Conservation (phyloP, 2,888 invertebrate genomes). For the Uloborus plumipes region DNA sequence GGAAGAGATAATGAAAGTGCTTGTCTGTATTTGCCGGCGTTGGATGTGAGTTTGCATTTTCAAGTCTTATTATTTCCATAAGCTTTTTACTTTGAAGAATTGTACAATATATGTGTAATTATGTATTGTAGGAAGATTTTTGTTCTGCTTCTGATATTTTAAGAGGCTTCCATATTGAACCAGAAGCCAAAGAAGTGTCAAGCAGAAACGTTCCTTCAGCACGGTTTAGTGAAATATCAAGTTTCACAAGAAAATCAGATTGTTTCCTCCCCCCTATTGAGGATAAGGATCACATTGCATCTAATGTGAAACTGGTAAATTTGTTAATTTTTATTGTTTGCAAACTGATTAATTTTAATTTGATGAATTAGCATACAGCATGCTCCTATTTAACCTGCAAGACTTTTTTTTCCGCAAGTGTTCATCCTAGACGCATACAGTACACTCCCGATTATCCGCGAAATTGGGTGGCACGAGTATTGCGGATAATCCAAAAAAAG, state of each 20-base stretch:
- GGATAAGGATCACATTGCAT: slow-evolving; percentile 14
- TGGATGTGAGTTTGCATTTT: slow-evolving; percentile 30
- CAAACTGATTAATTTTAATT: too few species aligned
- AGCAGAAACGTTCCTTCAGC: neutral
- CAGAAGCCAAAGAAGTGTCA: slow-evolving; percentile 24
- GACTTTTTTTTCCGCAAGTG: too few species aligned
- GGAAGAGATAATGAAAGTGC: slow-evolving; percentile 22
- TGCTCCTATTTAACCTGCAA: too few species aligned
- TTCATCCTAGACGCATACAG: too few species aligned
- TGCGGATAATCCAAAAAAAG: too few species aligned
- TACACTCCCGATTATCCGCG: too few species aligned
- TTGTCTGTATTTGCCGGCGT: slow-evolving; percentile 33
- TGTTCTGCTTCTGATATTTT: slow-evolving; percentile 19
- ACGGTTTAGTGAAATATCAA: neutral
- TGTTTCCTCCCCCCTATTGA: slow-evolving; percentile 50
- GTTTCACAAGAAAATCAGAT: slow-evolving; percentile 32
- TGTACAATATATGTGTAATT: too few species aligned
- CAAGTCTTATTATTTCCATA: too few species aligned
- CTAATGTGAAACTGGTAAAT: slow-evolving; percentile 43
- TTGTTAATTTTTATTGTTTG: neutral
- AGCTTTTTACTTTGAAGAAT: too few species aligned
- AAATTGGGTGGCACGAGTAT: too few species aligned
- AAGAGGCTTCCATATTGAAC: slow-evolving; percentile 26
- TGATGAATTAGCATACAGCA: too few species aligned
- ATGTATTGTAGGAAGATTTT: slow-evolving; percentile 30